These are phyloP conservation scores for Zoanthus solanderi DNA, from an alignment of 92 coral and sea anemone species.

Conservation along the genomic window DNA sequence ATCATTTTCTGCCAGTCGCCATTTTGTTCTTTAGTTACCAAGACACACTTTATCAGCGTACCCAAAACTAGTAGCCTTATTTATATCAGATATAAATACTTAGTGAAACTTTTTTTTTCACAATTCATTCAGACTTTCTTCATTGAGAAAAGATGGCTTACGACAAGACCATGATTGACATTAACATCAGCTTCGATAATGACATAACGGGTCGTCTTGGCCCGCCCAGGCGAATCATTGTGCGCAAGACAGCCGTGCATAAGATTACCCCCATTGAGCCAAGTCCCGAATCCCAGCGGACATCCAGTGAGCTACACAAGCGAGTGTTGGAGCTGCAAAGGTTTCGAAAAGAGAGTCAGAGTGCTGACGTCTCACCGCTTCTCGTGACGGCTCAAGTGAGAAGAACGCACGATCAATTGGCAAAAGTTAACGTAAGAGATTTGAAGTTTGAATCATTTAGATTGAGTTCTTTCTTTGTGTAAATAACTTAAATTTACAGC, in stretches of 20 bases:
- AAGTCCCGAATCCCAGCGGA: slow-evolving; percentile 73
- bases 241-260: slow-evolving; percentile 73
- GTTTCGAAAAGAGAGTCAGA: slow-evolving; percentile 83
- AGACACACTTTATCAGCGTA: too few relatives aligned
- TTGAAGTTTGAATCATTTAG: not conserved
- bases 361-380: slow-evolving; percentile 40
- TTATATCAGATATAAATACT: not conserved
- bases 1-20: too few relatives aligned
- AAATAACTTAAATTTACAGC: too few relatives aligned
- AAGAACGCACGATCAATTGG: slow-evolving; percentile 9
- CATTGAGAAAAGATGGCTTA: slow-evolving; percentile 56
- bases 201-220: slow-evolving; percentile 56
- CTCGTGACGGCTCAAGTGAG: slow-evolving; percentile 28
- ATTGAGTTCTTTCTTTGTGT: too few relatives aligned
- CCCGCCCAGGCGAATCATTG: slow-evolving; percentile 65
- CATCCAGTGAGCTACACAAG: slow-evolving; percentile 69
- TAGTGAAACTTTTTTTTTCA: not conserved
- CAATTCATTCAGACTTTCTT: not conserved
- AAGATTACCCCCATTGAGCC: slow-evolving; percentile 79
- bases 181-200: slow-evolving; percentile 85
- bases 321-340: slow-evolving; percentile 71
- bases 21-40: too few relatives aligned
- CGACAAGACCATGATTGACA: slow-evolving; percentile 84
- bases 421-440: not conserved
- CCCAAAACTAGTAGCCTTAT: too few relatives aligned